A percentile compares a stretch with the other conserved stretches of the same genome.
These are phyloP conservation scores for Pachliopta kotzebuea DNA, from an alignment of 2,888 invertebrate species.

Conservation along the genomic window DNA sequence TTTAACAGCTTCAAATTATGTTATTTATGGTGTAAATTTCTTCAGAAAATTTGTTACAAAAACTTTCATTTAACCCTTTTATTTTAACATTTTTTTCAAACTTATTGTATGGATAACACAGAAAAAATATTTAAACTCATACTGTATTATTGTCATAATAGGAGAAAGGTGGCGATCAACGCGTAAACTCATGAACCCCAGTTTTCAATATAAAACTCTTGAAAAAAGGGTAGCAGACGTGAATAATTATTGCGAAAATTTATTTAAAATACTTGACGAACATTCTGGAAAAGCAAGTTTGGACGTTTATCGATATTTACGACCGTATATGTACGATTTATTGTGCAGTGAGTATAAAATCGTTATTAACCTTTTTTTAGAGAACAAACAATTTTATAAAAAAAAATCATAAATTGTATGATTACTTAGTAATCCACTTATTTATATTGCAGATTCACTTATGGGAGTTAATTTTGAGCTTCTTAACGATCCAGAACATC, in stretches of 20 bases:
- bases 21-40: no score
- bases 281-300: slow-evolving; percentile 34
- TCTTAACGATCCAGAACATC: slow-evolving; percentile 38
- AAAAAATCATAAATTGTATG: neutral
- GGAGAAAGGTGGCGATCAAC: slow-evolving; percentile 43
- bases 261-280: slow-evolving; percentile 38
- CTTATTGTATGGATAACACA: no score
- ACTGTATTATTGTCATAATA: slow-evolving; percentile 22
- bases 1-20: no score
- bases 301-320: slow-evolving; percentile 41
- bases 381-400: neutral
- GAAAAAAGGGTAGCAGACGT: slow-evolving; percentile 38
- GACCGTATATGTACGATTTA: slow-evolving; percentile 45
- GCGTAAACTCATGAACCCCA: slow-evolving; percentile 42
- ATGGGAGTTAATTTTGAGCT: slow-evolving; percentile 42
- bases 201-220: slow-evolving; percentile 42
- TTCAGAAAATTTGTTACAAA: no score
- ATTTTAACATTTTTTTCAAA: no score
- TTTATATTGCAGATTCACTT: slow-evolving; percentile 37
- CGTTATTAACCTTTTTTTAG: neutral
- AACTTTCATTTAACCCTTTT: no score
- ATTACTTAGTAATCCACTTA: neutral
- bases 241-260: slow-evolving; percentile 37
- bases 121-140: no score
- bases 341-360: slow-evolving; percentile 39